Percentiles rank a stretch among this genome's conserved stretches.
phyloP scores from a whole-genome alignment of 2,888 invertebrate genomes.

The Erynnis tages region DNA sequence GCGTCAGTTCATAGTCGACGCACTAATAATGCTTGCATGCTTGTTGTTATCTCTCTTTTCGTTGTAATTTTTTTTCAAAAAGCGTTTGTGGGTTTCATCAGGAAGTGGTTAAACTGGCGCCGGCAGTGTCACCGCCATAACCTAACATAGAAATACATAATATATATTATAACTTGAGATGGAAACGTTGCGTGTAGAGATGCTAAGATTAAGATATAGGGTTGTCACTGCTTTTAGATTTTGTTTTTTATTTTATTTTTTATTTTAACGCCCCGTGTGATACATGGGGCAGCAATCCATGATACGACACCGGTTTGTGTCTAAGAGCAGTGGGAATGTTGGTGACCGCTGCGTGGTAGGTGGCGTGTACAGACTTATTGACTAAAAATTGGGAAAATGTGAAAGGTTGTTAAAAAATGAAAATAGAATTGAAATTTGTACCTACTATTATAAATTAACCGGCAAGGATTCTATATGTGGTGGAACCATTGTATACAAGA shows the following conservation, averaged over 20 bases:
- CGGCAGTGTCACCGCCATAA: conserved; percentile 50
- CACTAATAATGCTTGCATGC: too few species aligned
- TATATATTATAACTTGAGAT: conserved; percentile 39
- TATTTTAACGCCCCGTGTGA: conserved; percentile 30
- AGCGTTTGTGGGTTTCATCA: conserved; percentile 31
- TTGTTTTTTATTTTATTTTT: conserved; percentile 16
- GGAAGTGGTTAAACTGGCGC: too few species aligned
- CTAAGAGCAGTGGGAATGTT: conserved; percentile 32
- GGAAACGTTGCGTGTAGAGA: conserved; percentile 45
- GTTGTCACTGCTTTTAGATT: conserved; percentile 46
- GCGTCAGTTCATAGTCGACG: too few species aligned
- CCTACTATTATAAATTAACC: too few species aligned
- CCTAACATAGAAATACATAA: conserved; percentile 43
- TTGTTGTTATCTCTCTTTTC: too few species aligned
- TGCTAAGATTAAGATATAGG: conserved; percentile 43
- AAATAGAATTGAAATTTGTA: too few species aligned
- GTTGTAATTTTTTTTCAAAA: too few species aligned
- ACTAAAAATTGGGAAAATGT: background rate
- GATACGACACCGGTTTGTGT: background rate
- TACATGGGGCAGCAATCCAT: background rate
- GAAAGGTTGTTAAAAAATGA: too few species aligned
- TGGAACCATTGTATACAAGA: too few species aligned
- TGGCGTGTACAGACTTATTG: background rate
- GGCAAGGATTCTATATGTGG: too few species aligned
- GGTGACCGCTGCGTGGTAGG: conserved; percentile 4